phyloP scores from a whole-genome alignment of 2,888 invertebrate species.

The Autographa pulchrina region DNA sequence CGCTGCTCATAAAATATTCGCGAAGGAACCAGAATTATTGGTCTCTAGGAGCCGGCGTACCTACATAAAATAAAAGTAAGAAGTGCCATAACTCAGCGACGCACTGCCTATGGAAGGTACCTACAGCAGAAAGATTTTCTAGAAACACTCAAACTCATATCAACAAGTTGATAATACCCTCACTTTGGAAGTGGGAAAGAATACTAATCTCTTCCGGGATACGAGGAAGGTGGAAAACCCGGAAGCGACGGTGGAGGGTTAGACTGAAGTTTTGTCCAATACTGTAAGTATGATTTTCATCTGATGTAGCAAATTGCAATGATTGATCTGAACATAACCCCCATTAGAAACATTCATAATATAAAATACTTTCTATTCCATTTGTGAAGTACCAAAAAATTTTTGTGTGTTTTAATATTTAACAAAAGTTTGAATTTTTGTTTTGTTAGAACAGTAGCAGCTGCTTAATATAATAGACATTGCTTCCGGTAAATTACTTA shows the following conservation, averaged over 20 bases:
- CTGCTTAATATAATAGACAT: not conserved
- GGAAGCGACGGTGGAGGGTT: not conserved
- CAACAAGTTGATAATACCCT: constrained; percentile 50
- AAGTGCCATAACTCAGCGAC: constrained; percentile 6
- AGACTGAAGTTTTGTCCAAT: not conserved
- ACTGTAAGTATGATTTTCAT: no score
- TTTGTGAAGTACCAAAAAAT: no score
- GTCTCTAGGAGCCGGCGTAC: constrained; percentile 6
- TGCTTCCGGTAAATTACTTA: not conserved
- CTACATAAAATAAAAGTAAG: constrained; percentile 13
- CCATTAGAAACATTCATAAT: no score
- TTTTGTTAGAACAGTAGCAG: not conserved
- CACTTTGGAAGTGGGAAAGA: constrained; percentile 35
- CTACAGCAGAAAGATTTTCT: constrained; percentile 27
- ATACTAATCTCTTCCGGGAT: constrained; percentile 45
- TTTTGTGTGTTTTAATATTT: no score
- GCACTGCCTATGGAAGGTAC: constrained; percentile 8
- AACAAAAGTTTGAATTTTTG: not conserved
- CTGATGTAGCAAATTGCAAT: no score
- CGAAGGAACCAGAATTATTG: constrained; percentile 8
- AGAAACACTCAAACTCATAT: constrained; percentile 32
- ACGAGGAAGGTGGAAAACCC: constrained; percentile 23
- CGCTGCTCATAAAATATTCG: constrained; percentile 7
- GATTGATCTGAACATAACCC: no score
- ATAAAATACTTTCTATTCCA: no score